Evolutionary conservation across 2,113 vertebrate genomes (phyloP), one percentile per base, ranked within the genome.

Genomic region (Illadopsis cleaveri): DNA sequence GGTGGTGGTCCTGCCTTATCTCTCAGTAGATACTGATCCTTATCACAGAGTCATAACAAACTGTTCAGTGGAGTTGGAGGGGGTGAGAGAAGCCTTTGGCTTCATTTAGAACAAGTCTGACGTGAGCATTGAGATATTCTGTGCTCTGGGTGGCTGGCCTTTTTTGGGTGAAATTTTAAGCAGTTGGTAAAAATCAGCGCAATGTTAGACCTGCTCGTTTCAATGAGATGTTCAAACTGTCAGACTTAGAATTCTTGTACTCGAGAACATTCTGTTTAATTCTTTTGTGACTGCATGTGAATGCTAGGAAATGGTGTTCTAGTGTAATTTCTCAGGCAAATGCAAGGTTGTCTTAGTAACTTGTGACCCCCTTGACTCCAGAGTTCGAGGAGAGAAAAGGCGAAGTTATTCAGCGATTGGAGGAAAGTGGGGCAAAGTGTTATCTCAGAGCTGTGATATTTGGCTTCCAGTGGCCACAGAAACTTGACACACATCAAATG

Each of bases 401-500:
- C 22, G 4, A 93, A 92, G 91, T 91, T 92, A 57, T 89, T 90
- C 86, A 53, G 82, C 38, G 64, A 89, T 73, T 56, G 65, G 92
- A 97, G 94, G 95, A 94, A 96, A 97, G 50, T 8, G 44, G 93
- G 82, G 94, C 88, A 58, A 97, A 97, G 91, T 92, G 96, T 98
- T 98, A 97, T 98, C 97, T 97, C 88, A 48, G 83, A 96, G 86
- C 93, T 92, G 84, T 86, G 97, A 96, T 97, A 97, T 91, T 97
- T 95, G 91, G 89, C 96, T 98, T 97, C 94, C 93, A 97, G 96
- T 96, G 97, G 96, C 96, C 96, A 95, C 93, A 96, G 84, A 91
- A 95, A 97, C 95, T 98, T 98, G 98, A 98, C 98, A 98, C 96
- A 97, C 98, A 97, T 97, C 94, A 98, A 98, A 98, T 37, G 98